A percentile compares a stretch with the other conserved stretches of the same genome.
phyloP scores from a whole-genome alignment of 2,888 invertebrate genomes.

The Drosophila diplacantha region DNA sequence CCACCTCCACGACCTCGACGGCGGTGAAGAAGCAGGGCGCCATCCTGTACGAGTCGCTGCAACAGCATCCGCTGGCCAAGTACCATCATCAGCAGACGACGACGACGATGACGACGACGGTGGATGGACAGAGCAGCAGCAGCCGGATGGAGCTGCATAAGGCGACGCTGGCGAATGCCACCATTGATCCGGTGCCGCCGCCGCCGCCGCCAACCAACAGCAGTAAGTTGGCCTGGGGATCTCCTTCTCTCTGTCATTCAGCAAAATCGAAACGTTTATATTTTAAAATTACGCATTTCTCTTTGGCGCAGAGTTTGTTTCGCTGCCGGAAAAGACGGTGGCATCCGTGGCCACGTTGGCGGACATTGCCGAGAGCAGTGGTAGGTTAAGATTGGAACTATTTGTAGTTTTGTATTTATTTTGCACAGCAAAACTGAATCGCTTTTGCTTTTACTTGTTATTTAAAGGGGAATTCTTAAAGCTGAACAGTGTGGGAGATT shows the following conservation, averaged over 20 bases:
- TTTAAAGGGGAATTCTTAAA: background rate
- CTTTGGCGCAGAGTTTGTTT: slow-evolving; percentile 55
- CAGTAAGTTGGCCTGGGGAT: slow-evolving; percentile 42
- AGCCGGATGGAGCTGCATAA: slow-evolving; percentile 76
- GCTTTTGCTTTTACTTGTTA: background rate
- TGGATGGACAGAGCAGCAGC: slow-evolving; percentile 70
- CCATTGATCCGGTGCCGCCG: slow-evolving; percentile 59
- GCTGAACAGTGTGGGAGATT: too few relatives aligned
- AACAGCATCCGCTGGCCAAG: slow-evolving; percentile 71
- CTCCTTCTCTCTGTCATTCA: background rate
- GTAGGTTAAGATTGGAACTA: slow-evolving; percentile 29
- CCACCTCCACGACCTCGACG: slow-evolving; percentile 24
- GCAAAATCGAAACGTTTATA: background rate
- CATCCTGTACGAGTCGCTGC: slow-evolving; percentile 73
- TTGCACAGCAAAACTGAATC: background rate
- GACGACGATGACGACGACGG: slow-evolving; percentile 44
- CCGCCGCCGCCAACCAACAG: slow-evolving; percentile 34
- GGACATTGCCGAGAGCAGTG: slow-evolving; percentile 71
- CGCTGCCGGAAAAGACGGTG: slow-evolving; percentile 54
- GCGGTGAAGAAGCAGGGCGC: slow-evolving; percentile 67
- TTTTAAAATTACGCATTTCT: background rate
- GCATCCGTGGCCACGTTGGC: slow-evolving; percentile 61
- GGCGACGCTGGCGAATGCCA: slow-evolving; percentile 73
- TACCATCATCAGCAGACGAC: slow-evolving; percentile 46
- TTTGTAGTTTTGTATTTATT: background rate